Base-by-base conservation (phyloP, 2,888 invertebrate genomes). In the Erebia aethiops region DNA sequence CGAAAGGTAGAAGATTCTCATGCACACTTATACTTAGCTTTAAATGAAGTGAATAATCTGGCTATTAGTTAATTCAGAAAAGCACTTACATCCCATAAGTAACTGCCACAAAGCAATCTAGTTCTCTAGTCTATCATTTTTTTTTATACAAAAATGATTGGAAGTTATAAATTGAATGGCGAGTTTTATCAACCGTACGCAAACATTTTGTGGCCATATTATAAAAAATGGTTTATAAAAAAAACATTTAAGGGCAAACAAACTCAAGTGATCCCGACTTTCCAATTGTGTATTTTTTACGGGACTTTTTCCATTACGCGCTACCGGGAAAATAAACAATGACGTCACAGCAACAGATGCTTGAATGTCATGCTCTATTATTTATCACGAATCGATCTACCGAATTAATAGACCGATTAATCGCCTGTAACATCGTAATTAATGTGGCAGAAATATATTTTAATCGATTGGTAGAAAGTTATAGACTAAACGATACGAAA, bases 351-450 rank as follows among this genome's bases (percentile, higher is more conserved):
- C 7, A 56, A 18, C 62, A 71, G 65, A 71, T 69, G 66, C 77
- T 80, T 81, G 81, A 84, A 81, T 83, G 84, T 82, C 83, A 83
- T 81, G 83, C 77, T 80, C 76, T 76, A 81, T 81, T 81, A 83
- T 82, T 82, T 81, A 82, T 81, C 68, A 74, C 67, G 64, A 67
- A 69, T 66, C 56, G 66, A 66, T 62, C 62, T 62, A 13, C 46
- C 46, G 62, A 62, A 49, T 62, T 62, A 62, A 62, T 62, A 62
- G 62, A 62, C 62, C 70, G 71, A 76, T 79, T 87, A 90, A 92
- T 88, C 83, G 86, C 79, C 84, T 87, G 86, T 82, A 84, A 87
- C 89, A 84, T 85, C 88, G 85, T 81, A 78, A 62, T 62, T 46
- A 62, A 62, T 62, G 46, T 49, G 62, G 14, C 14, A 49, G 18